These are phyloP conservation scores for Automeris io DNA, from an alignment of 2,888 invertebrate genomes.

Conservation along the genomic window DNA sequence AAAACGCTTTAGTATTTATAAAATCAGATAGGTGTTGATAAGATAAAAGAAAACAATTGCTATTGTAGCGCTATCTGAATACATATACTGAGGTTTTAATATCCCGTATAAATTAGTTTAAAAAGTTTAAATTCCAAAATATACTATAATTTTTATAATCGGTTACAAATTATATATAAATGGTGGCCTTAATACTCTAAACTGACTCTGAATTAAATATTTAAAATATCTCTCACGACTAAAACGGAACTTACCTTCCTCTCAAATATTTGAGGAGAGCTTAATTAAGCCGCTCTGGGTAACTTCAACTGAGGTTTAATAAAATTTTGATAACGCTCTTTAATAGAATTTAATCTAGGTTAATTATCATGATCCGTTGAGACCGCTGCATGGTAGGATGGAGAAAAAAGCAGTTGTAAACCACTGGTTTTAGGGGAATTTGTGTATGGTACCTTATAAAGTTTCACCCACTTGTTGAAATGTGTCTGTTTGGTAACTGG, in stretches of 20 bases:
- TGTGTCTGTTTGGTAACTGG: slow-evolving; percentile 49
- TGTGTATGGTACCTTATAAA: slow-evolving; percentile 77
- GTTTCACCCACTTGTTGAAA: slow-evolving; percentile 71
- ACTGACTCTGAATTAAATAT: no score
- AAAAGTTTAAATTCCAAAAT: no score
- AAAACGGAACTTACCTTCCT: slow-evolving; percentile 1
- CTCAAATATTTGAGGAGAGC: slow-evolving; percentile 12
- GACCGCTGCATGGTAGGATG: slow-evolving; percentile 58
- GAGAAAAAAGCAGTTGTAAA: slow-evolving; percentile 24
- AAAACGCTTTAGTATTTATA: no score
- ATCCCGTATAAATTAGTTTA: no score
- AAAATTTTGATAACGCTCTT: slow-evolving; percentile 15
- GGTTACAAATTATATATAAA: no score
- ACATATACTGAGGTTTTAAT: no score
- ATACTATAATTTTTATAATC: no score
- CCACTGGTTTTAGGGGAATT: slow-evolving; percentile 61
- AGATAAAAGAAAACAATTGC: no score
- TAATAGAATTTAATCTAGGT: neutral
- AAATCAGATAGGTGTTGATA: no score
- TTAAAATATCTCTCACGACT: slow-evolving; percentile 17
- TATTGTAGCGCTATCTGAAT: no score
- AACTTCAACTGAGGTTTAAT: neutral
- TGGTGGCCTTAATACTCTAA: no score
- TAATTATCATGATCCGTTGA: slow-evolving; percentile 32
- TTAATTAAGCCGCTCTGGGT: slow-evolving; percentile 5